Base-by-base conservation (phyloP, 1,140 invertebrate genomes). In the Lordiphosa mommai region DNA sequence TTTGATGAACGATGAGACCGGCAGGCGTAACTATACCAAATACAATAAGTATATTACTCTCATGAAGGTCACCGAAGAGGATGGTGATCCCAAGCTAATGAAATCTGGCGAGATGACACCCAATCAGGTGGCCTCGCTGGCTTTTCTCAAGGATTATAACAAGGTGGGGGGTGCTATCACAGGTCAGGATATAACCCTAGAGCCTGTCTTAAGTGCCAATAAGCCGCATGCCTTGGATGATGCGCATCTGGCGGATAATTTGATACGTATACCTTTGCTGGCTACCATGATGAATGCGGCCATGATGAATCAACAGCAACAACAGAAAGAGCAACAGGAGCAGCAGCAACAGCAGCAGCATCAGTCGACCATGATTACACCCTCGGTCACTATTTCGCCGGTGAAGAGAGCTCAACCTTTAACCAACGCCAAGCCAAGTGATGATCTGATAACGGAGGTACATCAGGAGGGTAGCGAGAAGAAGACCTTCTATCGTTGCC, bases 1-100 rank as follows among this genome's bases (percentile, higher is more conserved):
- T 43, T 90, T 97, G 57, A 95, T 97, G 92, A 97, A 96, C 41
- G 95, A 97, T 87, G 96, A 97, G 90, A 96, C 96, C 33, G 96
- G 96, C 5, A 91, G 95, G 59, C 91, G 95, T 55, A 97, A 98
- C 89, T 97, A 97, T 88, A 95, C 95, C 73, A 97, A 97, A 90
- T 97, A 97, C 89, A 96, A 96, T 86, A 94, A 94, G 89, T 96
- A 95, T 84, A 92, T 96, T 14, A 93, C 94, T 55, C 91, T 95
- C 61, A 93, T 96, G 86, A 89, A 92, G 68, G 88, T 89, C 7
- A 88, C 86, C 37, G 88, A 88, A 43, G 88, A 89, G 61, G 88
- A 89, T 40, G 88, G 88, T 7, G 88, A 89, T 64, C 88, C 88
- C 4, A 89, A 89, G 56, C 59, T 89, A 14, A 88, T 89, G 85